Base-by-base conservation (phyloP, 2,797 vertebrate species). In the Leptoclinus maculatus region DNA sequence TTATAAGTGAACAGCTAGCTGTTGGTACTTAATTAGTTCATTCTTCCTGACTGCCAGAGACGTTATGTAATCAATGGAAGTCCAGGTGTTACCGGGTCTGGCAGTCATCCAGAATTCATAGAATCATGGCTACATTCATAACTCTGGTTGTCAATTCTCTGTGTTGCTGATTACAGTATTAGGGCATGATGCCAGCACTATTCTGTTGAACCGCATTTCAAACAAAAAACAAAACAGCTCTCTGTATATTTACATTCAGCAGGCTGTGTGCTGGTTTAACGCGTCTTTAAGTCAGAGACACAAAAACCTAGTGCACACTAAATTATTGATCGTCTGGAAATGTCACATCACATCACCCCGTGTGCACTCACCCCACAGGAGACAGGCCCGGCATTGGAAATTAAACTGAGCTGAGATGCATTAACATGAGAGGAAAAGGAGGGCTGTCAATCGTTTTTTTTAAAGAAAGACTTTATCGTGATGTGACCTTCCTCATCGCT, bases 241-340 rank as follows among this genome's bases (percentile, higher is more conserved):
- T 25, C 12, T 23, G 41, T 27, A 13, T 41, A 75, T 79, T 67
- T 67, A 38, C 67, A 68, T 58, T 51, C 62, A 57, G 58, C 25
- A 56, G 38, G 34, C 41, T 21, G 34, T 13, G 9, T 11, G 1
- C 57, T 21, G 7, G 23, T 71, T 51, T 57, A 72, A 62, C 53
- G 60, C 4, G 7, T 34, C 39, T 65, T 39, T 21, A 64, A 60
- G 43, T 32, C 41, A 39, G 43, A 58, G 19, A 76, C 39, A 65
- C 36, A 45, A 64, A 62, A 72, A 68, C 41, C 27, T 34, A 27
- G 57, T 23, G 43, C 73, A 49, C 53, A 49, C 27, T 75, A 57
- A 81, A 83, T 86, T 54, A 82, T 70, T 76, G 66, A 84, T 79
- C 25, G n/a, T 57, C 38, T 64, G 19, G 25, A 83, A 84, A 79